Conservation (phyloP, 2,797 vertebrate species). For the Pelobates cultripes region DNA sequence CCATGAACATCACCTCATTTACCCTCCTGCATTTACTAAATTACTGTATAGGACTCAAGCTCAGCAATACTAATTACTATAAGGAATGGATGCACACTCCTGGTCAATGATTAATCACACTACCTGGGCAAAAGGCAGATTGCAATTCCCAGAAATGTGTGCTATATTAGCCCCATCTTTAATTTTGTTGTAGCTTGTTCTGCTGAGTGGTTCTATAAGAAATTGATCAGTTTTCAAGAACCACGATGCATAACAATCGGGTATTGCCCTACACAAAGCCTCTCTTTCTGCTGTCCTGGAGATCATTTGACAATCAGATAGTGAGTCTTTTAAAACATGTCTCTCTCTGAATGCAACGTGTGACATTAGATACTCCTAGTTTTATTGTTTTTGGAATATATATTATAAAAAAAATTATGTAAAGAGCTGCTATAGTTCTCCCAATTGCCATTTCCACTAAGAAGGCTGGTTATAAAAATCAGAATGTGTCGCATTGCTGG, state of each 20-base stretch:
- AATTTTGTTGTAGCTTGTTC: neutral
- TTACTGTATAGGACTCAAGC: neutral
- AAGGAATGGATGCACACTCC: neutral
- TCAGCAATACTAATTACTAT: constrained; percentile 6
- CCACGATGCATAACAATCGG: neutral
- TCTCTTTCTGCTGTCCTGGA: too few relatives aligned
- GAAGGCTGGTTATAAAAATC: too few relatives aligned
- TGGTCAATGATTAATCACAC: constrained; percentile 3
- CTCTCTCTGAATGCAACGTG: too few relatives aligned
- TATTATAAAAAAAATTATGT: too few relatives aligned
- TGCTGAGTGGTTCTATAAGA: neutral
- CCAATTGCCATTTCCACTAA: too few relatives aligned
- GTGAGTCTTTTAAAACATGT: too few relatives aligned
- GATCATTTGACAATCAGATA: too few relatives aligned
- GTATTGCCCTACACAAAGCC: too few relatives aligned
- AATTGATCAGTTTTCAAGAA: neutral
- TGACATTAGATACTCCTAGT: too few relatives aligned
- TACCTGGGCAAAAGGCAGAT: neutral
- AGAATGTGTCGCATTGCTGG: too few relatives aligned
- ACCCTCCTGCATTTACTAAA: constrained; percentile 1
- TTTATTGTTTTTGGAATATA: too few relatives aligned
- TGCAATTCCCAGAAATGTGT: neutral
- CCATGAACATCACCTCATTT: neutral
- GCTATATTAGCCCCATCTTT: neutral
- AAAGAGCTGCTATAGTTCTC: too few relatives aligned